Percentiles rank a stretch among this genome's conserved stretches.
Evolutionary conservation across 2,888 invertebrate genomes (phyloP).

Genomic region (Volucella zonaria): DNA sequence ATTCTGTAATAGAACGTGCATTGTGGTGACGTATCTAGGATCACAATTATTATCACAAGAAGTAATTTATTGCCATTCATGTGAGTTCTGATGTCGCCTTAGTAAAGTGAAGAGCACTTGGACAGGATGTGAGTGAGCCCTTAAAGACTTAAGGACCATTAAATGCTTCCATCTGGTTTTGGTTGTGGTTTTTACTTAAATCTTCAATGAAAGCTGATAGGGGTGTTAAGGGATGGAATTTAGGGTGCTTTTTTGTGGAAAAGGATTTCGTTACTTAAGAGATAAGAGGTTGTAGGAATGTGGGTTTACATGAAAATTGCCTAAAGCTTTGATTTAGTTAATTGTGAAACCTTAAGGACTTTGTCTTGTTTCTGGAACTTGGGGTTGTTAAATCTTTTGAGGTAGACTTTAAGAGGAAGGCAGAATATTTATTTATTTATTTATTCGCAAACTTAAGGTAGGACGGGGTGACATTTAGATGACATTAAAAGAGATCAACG

Average conservation of each 20-base stretch:
- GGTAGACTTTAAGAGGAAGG: too few relatives aligned
- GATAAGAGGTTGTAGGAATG: neutral
- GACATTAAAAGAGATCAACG: too few relatives aligned
- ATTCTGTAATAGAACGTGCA: neutral
- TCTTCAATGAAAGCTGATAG: neutral
- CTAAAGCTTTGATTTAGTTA: neutral
- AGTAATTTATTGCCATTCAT: constrained; percentile 38
- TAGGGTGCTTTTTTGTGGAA: neutral
- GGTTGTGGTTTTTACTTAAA: constrained; percentile 17
- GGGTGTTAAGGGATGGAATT: neutral
- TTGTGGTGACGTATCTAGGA: constrained; percentile 16
- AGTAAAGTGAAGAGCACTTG: neutral
- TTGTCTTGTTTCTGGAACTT: neutral
- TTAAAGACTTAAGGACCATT: constrained; percentile 30
- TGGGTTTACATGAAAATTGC: constrained; percentile 24
- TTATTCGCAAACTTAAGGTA: too few relatives aligned
- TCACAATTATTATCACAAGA: constrained; percentile 40
- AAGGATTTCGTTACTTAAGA: too few relatives aligned
- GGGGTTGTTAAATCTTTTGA: too few relatives aligned
- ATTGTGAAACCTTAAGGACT: neutral
- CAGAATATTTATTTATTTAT: too few relatives aligned
- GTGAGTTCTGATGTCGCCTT: constrained; percentile 1
- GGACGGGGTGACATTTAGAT: too few relatives aligned
- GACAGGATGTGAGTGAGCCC: neutral
- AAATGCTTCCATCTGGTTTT: constrained; percentile 1